Conservation (phyloP, 1,140 invertebrate genomes). For the Tetramorium parvispinum region DNA sequence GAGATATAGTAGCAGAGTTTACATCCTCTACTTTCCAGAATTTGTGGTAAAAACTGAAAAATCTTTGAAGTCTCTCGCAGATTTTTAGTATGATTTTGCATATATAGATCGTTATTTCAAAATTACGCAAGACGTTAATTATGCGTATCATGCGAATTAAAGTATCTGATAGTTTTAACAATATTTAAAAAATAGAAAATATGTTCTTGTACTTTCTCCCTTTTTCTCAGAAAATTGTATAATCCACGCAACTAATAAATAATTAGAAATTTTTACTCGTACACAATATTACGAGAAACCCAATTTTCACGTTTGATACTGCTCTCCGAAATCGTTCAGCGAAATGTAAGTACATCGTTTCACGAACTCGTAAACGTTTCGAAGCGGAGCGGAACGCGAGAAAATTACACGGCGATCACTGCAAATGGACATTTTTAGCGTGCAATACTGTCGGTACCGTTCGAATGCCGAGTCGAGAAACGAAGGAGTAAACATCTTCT, state of each 20-base stretch:
- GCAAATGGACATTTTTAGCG: constrained; percentile 35
- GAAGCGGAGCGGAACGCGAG: constrained; percentile 28
- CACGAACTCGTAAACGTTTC: constrained; percentile 34
- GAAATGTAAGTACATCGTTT: constrained; percentile 43
- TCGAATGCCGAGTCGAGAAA: constrained; percentile 14
- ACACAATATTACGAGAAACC: constrained; percentile 3
- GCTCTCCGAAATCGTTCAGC: constrained; percentile 39
- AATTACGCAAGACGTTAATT: not conserved
- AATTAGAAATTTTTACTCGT: not conserved
- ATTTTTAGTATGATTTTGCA: not conserved
- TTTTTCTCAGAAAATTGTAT: not conserved
- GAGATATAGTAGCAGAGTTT: not conserved
- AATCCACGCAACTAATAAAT: not conserved
- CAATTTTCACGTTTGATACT: constrained; percentile 30
- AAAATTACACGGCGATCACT: constrained; percentile 51
- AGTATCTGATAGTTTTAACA: not conserved
- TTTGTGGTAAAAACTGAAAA: not conserved
- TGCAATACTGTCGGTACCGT: constrained; percentile 14
- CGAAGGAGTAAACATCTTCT: constrained; percentile 53
- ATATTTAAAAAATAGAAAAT: not conserved
- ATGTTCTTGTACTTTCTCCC: not conserved
- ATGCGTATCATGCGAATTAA: no score
- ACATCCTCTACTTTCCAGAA: not conserved
- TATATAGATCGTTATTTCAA: not conserved
- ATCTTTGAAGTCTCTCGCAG: not conserved